Base-by-base conservation (phyloP, 2,888 invertebrate species). In the Cephus runcator region DNA sequence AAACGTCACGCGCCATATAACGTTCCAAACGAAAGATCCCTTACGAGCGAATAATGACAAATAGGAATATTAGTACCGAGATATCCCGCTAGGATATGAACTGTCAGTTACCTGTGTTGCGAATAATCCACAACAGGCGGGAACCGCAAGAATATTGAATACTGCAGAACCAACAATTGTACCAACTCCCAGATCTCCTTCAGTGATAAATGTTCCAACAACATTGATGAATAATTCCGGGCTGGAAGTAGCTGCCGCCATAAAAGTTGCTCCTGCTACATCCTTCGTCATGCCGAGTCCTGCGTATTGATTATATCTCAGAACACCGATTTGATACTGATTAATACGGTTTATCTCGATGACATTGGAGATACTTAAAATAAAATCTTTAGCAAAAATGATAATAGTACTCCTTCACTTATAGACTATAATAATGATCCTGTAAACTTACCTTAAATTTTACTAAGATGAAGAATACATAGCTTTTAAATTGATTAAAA, bases 241-340 rank as follows among this genome's bases (percentile, higher is more conserved):
- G 79, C 96, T 96, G 0, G 96, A 96, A 80, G 96, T 97, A 0
- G 97, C 97, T 0, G 96, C 95, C 0, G 97, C 97, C 97, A 98
- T 97, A 88, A 98, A 96, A 0, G 97, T 97, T 0, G 97, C 97
- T 0, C 97, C 97, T 0, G 97, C 97, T 34, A 97, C 95, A 87
- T 97, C 97, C 83, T 94, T 93, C 11, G 94, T 93, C 92, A 96
- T 93, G 76, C 94, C 92, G 73, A 95, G 88, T 79, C 93, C 95
- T 95, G 87, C 31, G 36, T 36, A 69, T 71, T 34, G 71, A 56
- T 56, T 23, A 56, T 23, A 56, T 56, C 23, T 56, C 23, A 23
- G 23, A 56, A 56, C 0, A 56, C 9, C 23, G 56, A 23, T 56
- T 56, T 56, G 56, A 23, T 56, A 56, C 56, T 56, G 23, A 56